Conservation (phyloP, 2,113 vertebrate species). For the Anolis sagrei region DNA sequence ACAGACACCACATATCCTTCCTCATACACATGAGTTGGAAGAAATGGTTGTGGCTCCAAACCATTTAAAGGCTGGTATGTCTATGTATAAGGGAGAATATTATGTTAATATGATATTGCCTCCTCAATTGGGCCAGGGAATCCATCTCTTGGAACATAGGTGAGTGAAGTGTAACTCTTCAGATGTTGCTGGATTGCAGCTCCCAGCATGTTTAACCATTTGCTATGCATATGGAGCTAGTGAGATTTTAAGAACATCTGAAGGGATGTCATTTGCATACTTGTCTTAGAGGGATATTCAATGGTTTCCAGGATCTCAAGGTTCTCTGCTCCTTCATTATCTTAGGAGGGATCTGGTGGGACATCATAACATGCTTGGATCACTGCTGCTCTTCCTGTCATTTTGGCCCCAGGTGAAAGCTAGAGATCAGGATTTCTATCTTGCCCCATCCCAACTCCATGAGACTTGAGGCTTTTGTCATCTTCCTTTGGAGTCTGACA, state of each 20-base stretch:
- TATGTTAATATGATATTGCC: too few relatives aligned
- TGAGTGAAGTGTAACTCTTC: too few relatives aligned
- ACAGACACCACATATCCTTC: too few relatives aligned
- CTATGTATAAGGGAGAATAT: not conserved
- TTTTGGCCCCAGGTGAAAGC: not conserved
- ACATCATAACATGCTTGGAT: not conserved
- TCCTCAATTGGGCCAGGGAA: not conserved
- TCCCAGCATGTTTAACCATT: too few relatives aligned
- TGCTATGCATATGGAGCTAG: too few relatives aligned
- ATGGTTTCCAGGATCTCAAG: not conserved
- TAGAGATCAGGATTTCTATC: not conserved
- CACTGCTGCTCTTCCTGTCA: not conserved
- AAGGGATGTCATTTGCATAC: too few relatives aligned
- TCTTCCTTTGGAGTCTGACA: not conserved
- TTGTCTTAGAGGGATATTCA: not conserved
- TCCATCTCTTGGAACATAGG: not conserved
- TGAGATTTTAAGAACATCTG: too few relatives aligned
- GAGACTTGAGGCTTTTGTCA: not conserved
- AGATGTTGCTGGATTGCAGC: too few relatives aligned
- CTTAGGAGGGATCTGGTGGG: too few relatives aligned
- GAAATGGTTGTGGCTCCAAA: too few relatives aligned
- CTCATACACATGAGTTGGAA: not conserved
- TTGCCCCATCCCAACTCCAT: too few relatives aligned
- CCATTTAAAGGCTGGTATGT: not conserved
- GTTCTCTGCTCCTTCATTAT: not conserved